phyloP scores from a whole-genome alignment of 1,140 invertebrate genomes.

The Ostrea edulis region DNA sequence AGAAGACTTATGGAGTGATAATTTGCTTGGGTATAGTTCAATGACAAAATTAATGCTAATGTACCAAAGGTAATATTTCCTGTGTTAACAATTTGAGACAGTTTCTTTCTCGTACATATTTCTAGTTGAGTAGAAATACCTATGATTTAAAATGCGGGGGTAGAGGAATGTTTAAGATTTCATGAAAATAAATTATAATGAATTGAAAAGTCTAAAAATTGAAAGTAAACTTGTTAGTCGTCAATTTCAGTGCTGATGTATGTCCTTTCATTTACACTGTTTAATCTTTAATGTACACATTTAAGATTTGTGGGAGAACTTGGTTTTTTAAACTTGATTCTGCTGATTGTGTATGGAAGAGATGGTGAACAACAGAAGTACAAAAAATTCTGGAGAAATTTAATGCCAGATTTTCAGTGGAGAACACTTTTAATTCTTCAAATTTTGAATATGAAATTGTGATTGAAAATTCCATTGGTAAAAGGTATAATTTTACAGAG shows the following conservation, averaged over 20 bases:
- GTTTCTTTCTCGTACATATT: background rate
- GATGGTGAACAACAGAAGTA: background rate
- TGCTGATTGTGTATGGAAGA: background rate
- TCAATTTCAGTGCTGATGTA: background rate
- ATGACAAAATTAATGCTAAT: slow-evolving; percentile 37
- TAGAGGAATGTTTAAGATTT: background rate
- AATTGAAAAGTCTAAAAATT: too few species aligned
- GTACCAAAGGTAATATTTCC: background rate
- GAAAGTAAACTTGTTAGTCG: background rate
- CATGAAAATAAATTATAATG: background rate
- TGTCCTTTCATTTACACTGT: background rate
- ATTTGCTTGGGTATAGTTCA: slow-evolving; percentile 16
- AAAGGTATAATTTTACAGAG: background rate
- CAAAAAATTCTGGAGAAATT: background rate
- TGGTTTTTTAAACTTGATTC: background rate
- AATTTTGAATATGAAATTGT: background rate
- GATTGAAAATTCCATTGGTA: background rate
- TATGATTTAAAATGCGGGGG: background rate
- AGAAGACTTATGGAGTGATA: slow-evolving; percentile 22
- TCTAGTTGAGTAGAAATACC: background rate
- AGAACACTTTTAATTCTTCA: background rate
- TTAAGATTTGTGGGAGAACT: slow-evolving; percentile 12
- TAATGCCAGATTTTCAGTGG: background rate
- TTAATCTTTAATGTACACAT: background rate
- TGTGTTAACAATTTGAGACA: background rate